Evolutionary conservation across 2,888 invertebrate genomes (phyloP), one percentile per base, ranked within the genome.

Genomic region (Strigamia crassipes): DNA sequence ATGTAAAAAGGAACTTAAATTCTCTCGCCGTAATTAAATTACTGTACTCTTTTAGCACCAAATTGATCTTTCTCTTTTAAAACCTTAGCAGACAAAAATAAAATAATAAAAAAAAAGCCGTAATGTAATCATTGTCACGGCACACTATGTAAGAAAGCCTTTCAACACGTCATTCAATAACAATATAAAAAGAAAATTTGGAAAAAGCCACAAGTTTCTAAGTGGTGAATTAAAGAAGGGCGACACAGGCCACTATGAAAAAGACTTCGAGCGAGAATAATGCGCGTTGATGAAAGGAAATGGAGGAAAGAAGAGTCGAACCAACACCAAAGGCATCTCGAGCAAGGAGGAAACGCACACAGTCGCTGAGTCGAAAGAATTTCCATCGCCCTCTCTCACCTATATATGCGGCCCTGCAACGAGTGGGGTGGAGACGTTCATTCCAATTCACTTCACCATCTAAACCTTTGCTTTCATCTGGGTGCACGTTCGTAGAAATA

Each of bases 301-400:
- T 73, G 73, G 73, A 73, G 73, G 73, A 73, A 31, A 73, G 73
- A 73, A 73, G 73, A 73, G 73, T 27, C 73, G 73, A 31, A 31
- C 73, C 73, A 73, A 73, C 73, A 73, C 73, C 73, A 31, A 73
- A 73, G 73, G 73, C 73, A 73, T 73, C 73, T 73, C 73, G 73
- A 10, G 73, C 73, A 73, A 73, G 73, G 73, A 31, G 73, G 73
- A 73, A 73, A 73, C 73, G 73, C 73, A 73, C 73, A 73, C 31
- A 73, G 27, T 73, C 73, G 73, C 27, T 73, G 73, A 73, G 73
- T 73, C 73, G 73, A 73, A 73, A 73, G 73, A 73, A 73, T 73
- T 73, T 73, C 73, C 73, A 73, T 73, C 73, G 73, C 73, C 73
- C 73, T 73, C 73, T 73, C 73, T 73, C 31, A 73, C 73, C 73